Evolutionary conservation across 2,113 vertebrate species (phyloP).

Genomic region (Cranoglanis bouderius): DNA sequence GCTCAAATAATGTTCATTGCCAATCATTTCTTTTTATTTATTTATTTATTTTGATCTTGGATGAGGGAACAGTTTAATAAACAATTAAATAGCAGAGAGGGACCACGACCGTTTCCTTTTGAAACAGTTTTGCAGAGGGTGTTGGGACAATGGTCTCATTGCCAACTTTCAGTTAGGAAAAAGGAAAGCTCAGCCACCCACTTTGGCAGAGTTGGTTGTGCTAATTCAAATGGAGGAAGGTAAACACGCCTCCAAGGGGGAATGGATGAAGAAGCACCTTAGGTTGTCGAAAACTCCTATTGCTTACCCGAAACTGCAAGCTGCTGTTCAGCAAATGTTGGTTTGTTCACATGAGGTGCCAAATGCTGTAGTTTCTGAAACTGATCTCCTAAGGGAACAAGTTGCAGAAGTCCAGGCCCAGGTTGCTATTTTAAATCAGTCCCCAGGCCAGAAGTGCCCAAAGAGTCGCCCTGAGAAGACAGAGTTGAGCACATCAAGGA

Average conservation of each 20-base stretch:
- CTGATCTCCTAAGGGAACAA: neutral
- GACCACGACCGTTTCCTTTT: neutral
- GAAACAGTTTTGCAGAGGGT: neutral
- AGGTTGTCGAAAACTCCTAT: neutral
- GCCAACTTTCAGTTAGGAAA: neutral
- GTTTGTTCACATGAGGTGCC: too few relatives aligned
- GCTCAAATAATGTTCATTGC: too few relatives aligned
- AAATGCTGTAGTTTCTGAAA: too few relatives aligned
- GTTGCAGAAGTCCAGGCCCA: neutral
- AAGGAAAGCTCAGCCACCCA: neutral
- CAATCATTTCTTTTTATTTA: too few relatives aligned
- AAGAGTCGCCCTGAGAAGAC: neutral
- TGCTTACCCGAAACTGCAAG: too few relatives aligned
- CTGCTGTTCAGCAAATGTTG: too few relatives aligned
- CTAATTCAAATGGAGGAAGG: neutral
- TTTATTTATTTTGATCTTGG: too few relatives aligned
- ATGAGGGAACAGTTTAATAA: too few relatives aligned
- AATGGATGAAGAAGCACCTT: neutral
- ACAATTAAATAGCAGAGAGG: neutral
- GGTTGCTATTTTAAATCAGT: neutral
- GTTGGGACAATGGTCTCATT: neutral
- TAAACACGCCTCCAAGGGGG: neutral
- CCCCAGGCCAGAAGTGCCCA: too few relatives aligned
- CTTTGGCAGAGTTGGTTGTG: neutral
- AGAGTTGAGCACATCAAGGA: neutral